Conservation (phyloP, 2,113 vertebrate genomes). For the Numida meleagris region DNA sequence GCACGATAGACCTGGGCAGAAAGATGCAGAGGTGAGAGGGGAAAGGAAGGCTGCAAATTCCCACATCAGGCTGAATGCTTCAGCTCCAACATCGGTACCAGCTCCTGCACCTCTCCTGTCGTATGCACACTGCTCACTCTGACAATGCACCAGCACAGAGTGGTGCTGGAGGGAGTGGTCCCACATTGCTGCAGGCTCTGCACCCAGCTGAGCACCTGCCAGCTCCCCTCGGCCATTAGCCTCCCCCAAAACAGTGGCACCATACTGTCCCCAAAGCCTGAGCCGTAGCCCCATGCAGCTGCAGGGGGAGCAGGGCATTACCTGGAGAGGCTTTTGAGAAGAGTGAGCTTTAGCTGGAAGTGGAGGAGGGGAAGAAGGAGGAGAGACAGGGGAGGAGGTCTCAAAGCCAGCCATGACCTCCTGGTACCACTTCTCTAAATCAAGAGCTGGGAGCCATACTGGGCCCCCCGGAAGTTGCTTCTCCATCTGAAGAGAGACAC, state of each 20-base stretch:
- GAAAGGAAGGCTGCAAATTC: neutral
- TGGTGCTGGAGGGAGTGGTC: neutral
- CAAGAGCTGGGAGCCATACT: conserved; percentile 66
- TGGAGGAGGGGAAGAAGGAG: conserved; percentile 87
- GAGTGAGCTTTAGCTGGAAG: conserved; percentile 90
- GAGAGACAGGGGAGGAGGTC: conserved; percentile 73
- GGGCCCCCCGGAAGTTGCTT: conserved; percentile 25
- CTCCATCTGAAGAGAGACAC: conserved; percentile 77
- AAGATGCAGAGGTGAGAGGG: neutral
- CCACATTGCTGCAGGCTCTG: neutral
- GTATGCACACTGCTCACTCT: neutral
- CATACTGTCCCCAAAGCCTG: neutral
- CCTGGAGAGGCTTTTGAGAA: conserved; percentile 87
- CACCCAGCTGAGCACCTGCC: neutral
- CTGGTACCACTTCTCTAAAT: conserved; percentile 80
- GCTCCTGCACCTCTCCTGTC: neutral
- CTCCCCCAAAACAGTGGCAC: neutral
- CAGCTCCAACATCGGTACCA: neutral
- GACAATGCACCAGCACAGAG: neutral
- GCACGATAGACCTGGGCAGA: conserved; percentile 84
- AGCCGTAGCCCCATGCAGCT: neutral
- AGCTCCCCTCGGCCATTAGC: neutral
- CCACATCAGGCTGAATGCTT: neutral
- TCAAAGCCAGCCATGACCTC: conserved; percentile 88
- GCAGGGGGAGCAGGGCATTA: conserved; percentile 69